These are phyloP conservation scores for Aradophagus sp. DNA, from an alignment of 1,140 invertebrate genomes.

Conservation along the genomic window DNA sequence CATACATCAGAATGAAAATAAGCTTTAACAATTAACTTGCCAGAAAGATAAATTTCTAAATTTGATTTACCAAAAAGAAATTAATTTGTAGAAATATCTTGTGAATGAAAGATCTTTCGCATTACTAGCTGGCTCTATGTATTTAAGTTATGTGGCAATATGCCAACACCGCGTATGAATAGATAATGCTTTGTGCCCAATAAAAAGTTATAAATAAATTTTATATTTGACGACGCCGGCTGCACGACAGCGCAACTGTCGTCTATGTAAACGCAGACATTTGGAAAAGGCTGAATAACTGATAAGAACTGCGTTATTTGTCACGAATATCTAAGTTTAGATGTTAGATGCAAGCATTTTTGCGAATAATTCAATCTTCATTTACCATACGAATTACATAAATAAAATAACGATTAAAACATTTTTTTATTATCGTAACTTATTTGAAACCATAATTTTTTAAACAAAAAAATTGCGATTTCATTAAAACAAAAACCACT, in stretches of 20 bases:
- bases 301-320: slow-evolving; percentile 23
- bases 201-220: slow-evolving; percentile 59
- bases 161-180: slow-evolving; percentile 33
- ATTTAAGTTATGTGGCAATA: slow-evolving; percentile 42
- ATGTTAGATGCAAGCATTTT: slow-evolving; percentile 19
- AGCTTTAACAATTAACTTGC: too few relatives aligned
- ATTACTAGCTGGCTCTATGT: slow-evolving; percentile 34
- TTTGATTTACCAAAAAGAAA: too few relatives aligned
- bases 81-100: slow-evolving; percentile 21
- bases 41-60: too few relatives aligned
- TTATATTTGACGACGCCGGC: slow-evolving; percentile 38
- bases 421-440: too few relatives aligned
- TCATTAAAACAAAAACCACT: too few relatives aligned
- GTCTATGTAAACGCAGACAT: slow-evolving; percentile 35
- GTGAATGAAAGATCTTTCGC: slow-evolving; percentile 14
- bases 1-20: too few relatives aligned
- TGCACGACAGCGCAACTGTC: slow-evolving; percentile 23
- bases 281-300: slow-evolving; percentile 23
- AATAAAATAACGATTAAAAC: too few relatives aligned
- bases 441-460: too few relatives aligned
- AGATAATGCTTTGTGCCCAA: slow-evolving; percentile 51
- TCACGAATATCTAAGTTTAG: slow-evolving; percentile 5
- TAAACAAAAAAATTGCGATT: too few relatives aligned
- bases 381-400: too few relatives aligned
- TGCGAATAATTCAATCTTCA: slow-evolving; percentile 9